A percentile compares a stretch with the other conserved stretches of the same genome.
phyloP scores from a whole-genome alignment of 2,797 vertebrate species.

The Aythya fuligula region DNA sequence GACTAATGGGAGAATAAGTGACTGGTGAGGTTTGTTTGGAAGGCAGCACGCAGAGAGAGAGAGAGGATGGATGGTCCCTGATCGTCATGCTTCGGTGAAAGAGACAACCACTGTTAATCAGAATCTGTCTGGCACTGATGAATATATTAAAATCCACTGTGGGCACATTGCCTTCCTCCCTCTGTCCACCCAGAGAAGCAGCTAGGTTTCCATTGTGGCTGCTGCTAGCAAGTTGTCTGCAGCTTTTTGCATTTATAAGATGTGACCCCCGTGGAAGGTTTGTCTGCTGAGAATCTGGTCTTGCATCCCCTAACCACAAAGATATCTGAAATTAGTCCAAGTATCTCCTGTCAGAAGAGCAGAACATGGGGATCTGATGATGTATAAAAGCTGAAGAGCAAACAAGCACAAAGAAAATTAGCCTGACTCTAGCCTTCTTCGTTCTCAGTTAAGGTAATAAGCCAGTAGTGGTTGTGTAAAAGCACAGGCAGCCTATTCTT shows the following conservation, averaged over 20 bases:
- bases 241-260: background rate
- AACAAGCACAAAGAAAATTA: background rate
- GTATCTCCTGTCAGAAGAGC: background rate
- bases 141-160: background rate
- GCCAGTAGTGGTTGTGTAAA: background rate
- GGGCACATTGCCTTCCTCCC: background rate
- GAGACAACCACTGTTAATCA: background rate
- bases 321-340: background rate
- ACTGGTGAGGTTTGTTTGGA: background rate
- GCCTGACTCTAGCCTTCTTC: background rate
- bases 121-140: slow-evolving; percentile 2
- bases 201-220: background rate
- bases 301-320: background rate
- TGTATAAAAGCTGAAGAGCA: background rate
- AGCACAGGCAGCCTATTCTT: background rate
- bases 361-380: rapidly evolving
- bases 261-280: background rate
- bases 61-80: background rate
- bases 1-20: background rate
- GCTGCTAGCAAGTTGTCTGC: background rate
- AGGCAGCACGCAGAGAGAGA: background rate
- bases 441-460: background rate
- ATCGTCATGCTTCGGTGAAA: background rate
- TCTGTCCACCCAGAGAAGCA: background rate
- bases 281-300: background rate